A percentile compares a stretch with the other conserved stretches of the same genome.
phyloP scores from a whole-genome alignment of 2,797 vertebrate species.

The Centropyge bicolor region DNA sequence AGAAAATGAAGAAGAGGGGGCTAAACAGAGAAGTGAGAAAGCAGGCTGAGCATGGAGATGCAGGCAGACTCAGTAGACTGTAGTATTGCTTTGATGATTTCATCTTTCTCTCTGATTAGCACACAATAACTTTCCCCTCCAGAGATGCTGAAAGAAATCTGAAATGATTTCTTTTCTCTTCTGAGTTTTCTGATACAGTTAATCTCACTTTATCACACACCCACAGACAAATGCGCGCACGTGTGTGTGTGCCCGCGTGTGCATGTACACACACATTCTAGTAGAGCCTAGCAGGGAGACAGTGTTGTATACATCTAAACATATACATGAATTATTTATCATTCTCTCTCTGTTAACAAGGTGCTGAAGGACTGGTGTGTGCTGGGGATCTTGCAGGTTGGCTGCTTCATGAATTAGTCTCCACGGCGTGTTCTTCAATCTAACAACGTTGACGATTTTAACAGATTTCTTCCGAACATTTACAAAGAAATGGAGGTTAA shows the following conservation, averaged over 20 bases:
- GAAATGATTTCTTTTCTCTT: constrained; percentile 51
- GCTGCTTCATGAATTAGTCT: not conserved
- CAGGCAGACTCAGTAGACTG: constrained; percentile 54
- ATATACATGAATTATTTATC: constrained; percentile 14
- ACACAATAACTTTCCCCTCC: constrained; percentile 59
- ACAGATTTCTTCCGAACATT: constrained; percentile 11
- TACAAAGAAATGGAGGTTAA: not conserved
- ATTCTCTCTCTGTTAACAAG: constrained; percentile 7
- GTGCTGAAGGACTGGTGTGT: not conserved
- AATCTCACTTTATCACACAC: constrained; percentile 29
- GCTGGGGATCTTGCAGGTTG: not conserved
- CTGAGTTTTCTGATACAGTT: constrained; percentile 46
- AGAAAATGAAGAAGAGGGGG: not conserved
- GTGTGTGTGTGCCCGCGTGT: not conserved
- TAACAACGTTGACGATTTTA: not conserved
- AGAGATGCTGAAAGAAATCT: constrained; percentile 59
- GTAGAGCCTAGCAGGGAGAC: not conserved
- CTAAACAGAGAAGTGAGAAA: constrained; percentile 44
- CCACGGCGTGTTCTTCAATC: not conserved
- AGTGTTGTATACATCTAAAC: constrained; percentile 2
- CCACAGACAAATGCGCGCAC: not conserved
- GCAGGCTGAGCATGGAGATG: constrained; percentile 44
- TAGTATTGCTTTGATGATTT: constrained; percentile 66
- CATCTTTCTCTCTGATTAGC: constrained; percentile 71
- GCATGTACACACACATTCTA: constrained; percentile 8